phyloP scores from a whole-genome alignment of 35 echinoderm and acorn worm species.

The Anneissia japonica region DNA sequence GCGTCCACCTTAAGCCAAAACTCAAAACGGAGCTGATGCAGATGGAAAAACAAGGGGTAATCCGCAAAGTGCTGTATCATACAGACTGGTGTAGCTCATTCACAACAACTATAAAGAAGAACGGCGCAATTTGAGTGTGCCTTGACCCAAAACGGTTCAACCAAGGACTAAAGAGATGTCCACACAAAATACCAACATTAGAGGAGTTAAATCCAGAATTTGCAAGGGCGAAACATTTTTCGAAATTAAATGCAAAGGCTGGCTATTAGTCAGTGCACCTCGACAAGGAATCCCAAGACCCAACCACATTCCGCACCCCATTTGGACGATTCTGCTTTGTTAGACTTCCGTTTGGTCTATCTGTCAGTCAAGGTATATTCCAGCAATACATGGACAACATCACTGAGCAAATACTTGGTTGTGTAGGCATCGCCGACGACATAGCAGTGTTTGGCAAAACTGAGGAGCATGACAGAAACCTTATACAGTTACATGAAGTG shows the following conservation, averaged over 20 bases:
- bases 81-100: too few species aligned
- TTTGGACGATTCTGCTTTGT: slow-evolving; percentile 61
- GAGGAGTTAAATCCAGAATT: slow-evolving; percentile 38
- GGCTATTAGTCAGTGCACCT: slow-evolving; percentile 67
- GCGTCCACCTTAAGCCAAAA: slow-evolving; percentile 27
- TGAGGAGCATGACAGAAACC: slow-evolving; percentile 44
- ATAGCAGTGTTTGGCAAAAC: slow-evolving; percentile 45
- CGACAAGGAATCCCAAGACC: slow-evolving; percentile 27
- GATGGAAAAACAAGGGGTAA: too few species aligned
- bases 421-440: slow-evolving; percentile 62
- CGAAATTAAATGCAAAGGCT: slow-evolving; percentile 44
- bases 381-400: slow-evolving; percentile 48
- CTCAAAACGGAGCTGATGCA: background rate
- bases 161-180: background rate
- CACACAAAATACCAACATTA: slow-evolving; percentile 1
- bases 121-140: too few species aligned
- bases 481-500: background rate
- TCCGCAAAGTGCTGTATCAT: too few species aligned
- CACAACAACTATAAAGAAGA: too few species aligned
- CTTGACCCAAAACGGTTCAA: slow-evolving; percentile 29
- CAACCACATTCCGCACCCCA: slow-evolving; percentile 59
- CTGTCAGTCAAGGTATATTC: slow-evolving; percentile 62
- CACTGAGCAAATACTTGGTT: slow-evolving; percentile 45
- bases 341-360: slow-evolving; percentile 55
- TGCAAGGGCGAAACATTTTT: slow-evolving; percentile 14